A percentile compares a stretch with the other conserved stretches of the same genome.
Conservation (phyloP, 2,888 invertebrate genomes). For the Aradus depressus region DNA sequence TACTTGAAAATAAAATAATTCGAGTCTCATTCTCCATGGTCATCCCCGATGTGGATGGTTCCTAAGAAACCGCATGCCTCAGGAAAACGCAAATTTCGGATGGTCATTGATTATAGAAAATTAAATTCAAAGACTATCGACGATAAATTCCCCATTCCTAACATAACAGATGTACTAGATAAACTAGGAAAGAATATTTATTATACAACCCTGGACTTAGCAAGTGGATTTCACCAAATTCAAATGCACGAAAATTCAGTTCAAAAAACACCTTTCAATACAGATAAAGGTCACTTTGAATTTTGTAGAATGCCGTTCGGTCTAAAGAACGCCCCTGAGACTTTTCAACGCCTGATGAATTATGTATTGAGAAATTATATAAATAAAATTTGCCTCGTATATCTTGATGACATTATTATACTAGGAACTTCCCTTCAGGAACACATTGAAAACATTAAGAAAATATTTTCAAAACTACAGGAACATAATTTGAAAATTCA, state of each 20-base stretch:
- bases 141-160: too few relatives aligned
- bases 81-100: background rate
- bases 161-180: slow-evolving; percentile 26
- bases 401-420: slow-evolving; percentile 20
- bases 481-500: slow-evolving; percentile 18
- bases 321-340: slow-evolving; percentile 16
- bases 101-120: background rate
- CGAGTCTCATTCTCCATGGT: slow-evolving; percentile 5
- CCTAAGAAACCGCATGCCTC: too few relatives aligned
- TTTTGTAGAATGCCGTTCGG: slow-evolving; percentile 18
- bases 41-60: too few relatives aligned
- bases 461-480: slow-evolving; percentile 14
- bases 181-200: slow-evolving; percentile 28
- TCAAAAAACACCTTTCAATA: slow-evolving; percentile 17
- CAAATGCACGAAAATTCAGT: slow-evolving; percentile 12
- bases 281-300: slow-evolving; percentile 14
- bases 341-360: slow-evolving; percentile 24
- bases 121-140: too few relatives aligned
- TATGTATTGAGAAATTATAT: slow-evolving; percentile 7
- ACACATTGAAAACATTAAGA: slow-evolving; percentile 12
- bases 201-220: slow-evolving; percentile 29
- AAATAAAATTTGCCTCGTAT: slow-evolving; percentile 12
- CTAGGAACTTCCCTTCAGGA: slow-evolving; percentile 12
- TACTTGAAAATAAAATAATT: slow-evolving; percentile 10
- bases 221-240: slow-evolving; percentile 31